Evolutionary conservation across 2,797 vertebrate species (phyloP), one percentile per base, ranked within the genome.

Genomic region (Poecilia wingei): DNA sequence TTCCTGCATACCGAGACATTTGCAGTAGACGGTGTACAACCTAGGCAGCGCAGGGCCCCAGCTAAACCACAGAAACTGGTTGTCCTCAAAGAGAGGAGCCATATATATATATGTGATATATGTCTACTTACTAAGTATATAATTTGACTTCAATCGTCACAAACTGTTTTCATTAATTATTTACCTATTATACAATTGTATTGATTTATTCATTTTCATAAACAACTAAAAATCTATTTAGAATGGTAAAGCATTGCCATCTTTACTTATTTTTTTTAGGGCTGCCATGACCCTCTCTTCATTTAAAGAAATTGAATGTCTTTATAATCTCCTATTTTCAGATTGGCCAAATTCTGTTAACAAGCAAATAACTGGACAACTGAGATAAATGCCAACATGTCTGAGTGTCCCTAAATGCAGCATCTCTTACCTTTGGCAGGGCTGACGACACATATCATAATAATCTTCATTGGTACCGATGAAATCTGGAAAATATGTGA

Each of bases 21-120:
- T 25, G 66, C 66, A 68, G 66, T 43, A 16, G 14, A 43, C 22
- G 10, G 9, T n/a, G 66, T 43, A 25, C 36, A 68, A 43, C 18
- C 8, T 39, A 41, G 66, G 66, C 39, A 68, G 22, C 4, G 2
- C 66, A 41, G 64, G 22, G 39, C 66, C 20, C 4, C 36, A 43
- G 39, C 39, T 25, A 68, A 68, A 68, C 39, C 66, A 68, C 66
- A 68, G 66, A 68, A 68, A 68, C 66, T 43, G 66, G 22, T 39
- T 68, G 20, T 68, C 39, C 66, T 68, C 20, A 68, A 41, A 68
- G 36, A 68, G 20, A n/a, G 43, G 39, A 41, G 9, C 22, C 12
- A 68, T 22, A 39, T 4, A 5, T 22, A 51, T 51, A 22, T 51
- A 3, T 7, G 22, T 51, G 20, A n/a, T 28, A 59, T 31, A 13